Conservation (phyloP, 2,113 vertebrate genomes). For the Balaenoptera acutorostrata region DNA sequence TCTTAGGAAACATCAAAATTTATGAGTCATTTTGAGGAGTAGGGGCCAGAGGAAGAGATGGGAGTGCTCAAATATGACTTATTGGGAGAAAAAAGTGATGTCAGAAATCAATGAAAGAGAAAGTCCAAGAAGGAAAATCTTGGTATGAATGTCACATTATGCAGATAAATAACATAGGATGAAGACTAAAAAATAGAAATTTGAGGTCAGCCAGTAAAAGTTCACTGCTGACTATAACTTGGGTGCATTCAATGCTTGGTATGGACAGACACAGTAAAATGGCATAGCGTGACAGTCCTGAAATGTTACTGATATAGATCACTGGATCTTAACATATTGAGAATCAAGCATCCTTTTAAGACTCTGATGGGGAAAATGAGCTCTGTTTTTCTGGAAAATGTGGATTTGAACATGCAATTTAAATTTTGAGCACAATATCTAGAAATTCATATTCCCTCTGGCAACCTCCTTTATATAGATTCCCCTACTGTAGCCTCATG, state of each 20-base stretch:
- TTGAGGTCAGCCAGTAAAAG: not conserved
- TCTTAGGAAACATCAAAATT: not conserved
- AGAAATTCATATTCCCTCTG: not conserved
- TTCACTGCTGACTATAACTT: not conserved
- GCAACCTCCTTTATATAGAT: not conserved
- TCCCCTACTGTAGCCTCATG: not conserved
- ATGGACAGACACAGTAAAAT: not conserved
- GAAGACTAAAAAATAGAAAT: not conserved
- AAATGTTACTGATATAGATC: not conserved
- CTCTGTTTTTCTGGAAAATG: not conserved
- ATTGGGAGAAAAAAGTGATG: not conserved
- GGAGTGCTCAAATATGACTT: not conserved
- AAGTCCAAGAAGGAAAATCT: not conserved
- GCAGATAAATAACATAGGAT: not conserved
- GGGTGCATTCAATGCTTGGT: too few relatives aligned
- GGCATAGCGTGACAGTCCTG: not conserved
- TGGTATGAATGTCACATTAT: not conserved
- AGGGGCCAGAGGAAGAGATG: not conserved
- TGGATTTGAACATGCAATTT: not conserved
- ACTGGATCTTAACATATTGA: not conserved
- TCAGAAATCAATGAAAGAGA: not conserved
- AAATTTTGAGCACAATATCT: not conserved
- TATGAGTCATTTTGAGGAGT: not conserved
- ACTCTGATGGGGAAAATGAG: not conserved
- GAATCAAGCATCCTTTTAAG: not conserved